Evolutionary conservation across 2,888 invertebrate species (phyloP), one percentile per base, ranked within the genome.

Genomic region (Lepidocyrtoides sp.): DNA sequence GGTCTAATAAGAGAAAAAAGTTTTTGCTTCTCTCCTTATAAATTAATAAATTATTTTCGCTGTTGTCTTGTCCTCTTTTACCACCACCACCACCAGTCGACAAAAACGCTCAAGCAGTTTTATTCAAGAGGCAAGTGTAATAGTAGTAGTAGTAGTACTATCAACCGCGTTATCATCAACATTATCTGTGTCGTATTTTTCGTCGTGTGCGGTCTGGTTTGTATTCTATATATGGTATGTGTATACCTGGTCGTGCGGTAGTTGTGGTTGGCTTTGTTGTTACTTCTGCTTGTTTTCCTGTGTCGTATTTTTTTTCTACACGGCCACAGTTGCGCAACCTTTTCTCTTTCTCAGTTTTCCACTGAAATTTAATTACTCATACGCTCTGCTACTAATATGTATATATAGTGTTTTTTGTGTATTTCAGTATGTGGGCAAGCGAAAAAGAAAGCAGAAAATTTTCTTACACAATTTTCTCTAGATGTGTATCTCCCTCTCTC

Each of bases 341-440:
- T 69, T 69, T 36, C 41, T 69, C 17, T 69, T 60, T 69, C 17
- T 1, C 23, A 63, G 63, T 63, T 63, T 14, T 29, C 44, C 57
- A 32, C 12, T 36, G 60, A 60, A 60, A 60, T 82, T 82, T 82
- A 82, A 82, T 82, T 82, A 82, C 81, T 82, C 60, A 17, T 36
- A 36, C 54, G 4, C 32, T 23, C 29, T 66, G 63, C 32, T 41
- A 69, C n/a, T n/a, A 0, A 17, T 69, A 41, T 20, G 4, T 7
- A n/a, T 32, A 66, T n/a, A 29, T 26, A 8, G 32, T 66, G n/a
- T 17, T 1, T 69, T 14, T 5, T 2, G 26, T 66, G 66, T 14
- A 32, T n/a, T n/a, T n/a, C n/a, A 32, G 2, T 66, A 4, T 14
- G 32, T 29, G 0, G 12, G 17, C 36, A 69, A 17, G n/a, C 36